A percentile compares a stretch with the other conserved stretches of the same genome.
Conservation (phyloP, 2,888 invertebrate genomes). For the Thysanoteuthis rhombus region DNA sequence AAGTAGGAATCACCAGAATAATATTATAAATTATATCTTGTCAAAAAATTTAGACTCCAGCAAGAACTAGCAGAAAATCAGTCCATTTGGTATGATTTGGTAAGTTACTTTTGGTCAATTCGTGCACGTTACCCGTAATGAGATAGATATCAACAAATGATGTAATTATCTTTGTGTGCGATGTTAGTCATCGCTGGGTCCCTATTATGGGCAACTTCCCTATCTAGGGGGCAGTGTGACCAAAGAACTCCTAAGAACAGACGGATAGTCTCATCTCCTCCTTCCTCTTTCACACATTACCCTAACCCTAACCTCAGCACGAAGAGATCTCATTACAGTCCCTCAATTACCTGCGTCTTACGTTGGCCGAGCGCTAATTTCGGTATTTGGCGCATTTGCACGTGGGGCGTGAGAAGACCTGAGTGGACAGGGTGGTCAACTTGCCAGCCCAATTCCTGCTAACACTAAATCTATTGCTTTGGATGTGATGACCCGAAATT, state of each 20-base stretch:
- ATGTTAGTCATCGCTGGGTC: background rate
- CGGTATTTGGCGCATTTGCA: background rate
- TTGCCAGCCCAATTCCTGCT: background rate
- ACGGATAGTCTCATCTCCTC: too few relatives aligned
- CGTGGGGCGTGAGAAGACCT: background rate
- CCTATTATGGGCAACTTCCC: too few relatives aligned
- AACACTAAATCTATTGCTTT: background rate
- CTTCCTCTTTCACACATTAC: background rate
- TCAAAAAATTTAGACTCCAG: too few relatives aligned
- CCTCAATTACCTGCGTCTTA: background rate
- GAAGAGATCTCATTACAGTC: background rate
- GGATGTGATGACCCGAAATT: slow-evolving; percentile 12
- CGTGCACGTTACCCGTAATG: background rate
- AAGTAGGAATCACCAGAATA: too few relatives aligned
- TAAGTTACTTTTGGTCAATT: too few relatives aligned
- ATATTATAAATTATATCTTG: too few relatives aligned
- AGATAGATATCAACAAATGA: background rate
- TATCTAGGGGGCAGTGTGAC: too few relatives aligned
- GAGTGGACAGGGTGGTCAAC: background rate
- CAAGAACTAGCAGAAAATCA: too few relatives aligned
- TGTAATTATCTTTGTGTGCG: background rate
- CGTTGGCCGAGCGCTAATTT: slow-evolving; percentile 12
- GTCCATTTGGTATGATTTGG: too few relatives aligned
- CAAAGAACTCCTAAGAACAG: background rate
- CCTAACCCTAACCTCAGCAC: too few relatives aligned